A percentile compares a stretch with the other conserved stretches of the same genome.
Evolutionary conservation across 2,797 vertebrate genomes (phyloP).

Genomic region (Lepilemur ruficaudatus): DNA sequence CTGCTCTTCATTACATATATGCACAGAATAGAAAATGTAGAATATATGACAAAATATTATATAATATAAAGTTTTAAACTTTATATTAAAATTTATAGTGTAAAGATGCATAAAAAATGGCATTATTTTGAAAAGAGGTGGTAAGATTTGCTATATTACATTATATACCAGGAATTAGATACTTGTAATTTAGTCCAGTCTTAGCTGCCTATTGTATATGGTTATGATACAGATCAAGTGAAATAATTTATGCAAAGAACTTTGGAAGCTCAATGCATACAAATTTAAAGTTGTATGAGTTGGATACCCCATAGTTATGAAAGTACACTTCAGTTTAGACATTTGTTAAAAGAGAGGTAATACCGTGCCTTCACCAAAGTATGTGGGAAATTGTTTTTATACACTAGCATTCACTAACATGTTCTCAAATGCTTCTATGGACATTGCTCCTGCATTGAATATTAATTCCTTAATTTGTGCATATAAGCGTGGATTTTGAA

Average conservation of each 20-base stretch:
- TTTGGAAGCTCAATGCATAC: not conserved
- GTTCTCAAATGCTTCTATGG: not conserved
- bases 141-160: not conserved
- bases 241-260: not conserved
- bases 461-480: slow-evolving; percentile 20
- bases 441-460: not conserved
- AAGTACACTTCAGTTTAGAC: not conserved
- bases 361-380: not conserved
- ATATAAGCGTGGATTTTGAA: not conserved
- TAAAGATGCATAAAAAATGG: not conserved
- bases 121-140: not conserved
- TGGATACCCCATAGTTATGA: not conserved
- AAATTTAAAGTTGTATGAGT: not conserved
- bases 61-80: not conserved
- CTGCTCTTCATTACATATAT: not conserved
- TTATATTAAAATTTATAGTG: not conserved
- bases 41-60: not conserved
- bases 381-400: not conserved
- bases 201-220: not conserved
- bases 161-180: not conserved
- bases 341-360: not conserved
- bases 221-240: not conserved
- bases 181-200: not conserved
- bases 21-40: not conserved
- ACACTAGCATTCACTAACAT: not conserved